Percentiles rank a stretch among this genome's conserved stretches.
These are phyloP conservation scores for Champsocephalus esox DNA, from an alignment of 2,797 vertebrate genomes.

Conservation along the genomic window DNA sequence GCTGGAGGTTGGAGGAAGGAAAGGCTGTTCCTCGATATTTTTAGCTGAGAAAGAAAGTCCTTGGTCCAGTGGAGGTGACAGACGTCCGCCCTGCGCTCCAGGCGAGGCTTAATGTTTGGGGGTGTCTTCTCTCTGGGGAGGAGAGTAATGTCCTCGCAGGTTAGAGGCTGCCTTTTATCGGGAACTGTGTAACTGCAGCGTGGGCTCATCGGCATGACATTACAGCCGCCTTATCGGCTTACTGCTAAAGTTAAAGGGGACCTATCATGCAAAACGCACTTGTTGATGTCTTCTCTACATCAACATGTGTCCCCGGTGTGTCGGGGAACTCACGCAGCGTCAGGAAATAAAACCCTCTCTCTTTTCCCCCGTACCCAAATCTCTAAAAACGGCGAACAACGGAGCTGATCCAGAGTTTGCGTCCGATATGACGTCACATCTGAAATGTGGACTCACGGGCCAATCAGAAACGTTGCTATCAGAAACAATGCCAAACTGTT, in stretches of 20 bases:
- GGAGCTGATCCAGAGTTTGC: too few relatives aligned
- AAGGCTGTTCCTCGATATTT: constrained; percentile 48
- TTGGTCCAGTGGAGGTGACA: constrained; percentile 53
- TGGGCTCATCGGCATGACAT: constrained; percentile 71
- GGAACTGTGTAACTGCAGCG: constrained; percentile 70
- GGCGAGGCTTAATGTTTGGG: constrained; percentile 70
- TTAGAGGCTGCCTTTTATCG: constrained; percentile 74
- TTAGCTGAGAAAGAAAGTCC: constrained; percentile 46
- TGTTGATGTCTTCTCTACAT: too few relatives aligned
- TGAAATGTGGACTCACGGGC: too few relatives aligned
- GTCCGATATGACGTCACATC: too few relatives aligned
- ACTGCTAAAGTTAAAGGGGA: constrained; percentile 19
- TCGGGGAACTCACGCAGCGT: too few relatives aligned
- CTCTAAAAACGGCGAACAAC: too few relatives aligned
- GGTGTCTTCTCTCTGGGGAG: constrained; percentile 60
- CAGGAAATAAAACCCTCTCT: too few relatives aligned
- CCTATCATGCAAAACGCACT: too few relatives aligned
- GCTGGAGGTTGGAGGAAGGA: constrained; percentile 36
- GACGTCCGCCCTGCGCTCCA: constrained; percentile 56
- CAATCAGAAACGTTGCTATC: too few relatives aligned
- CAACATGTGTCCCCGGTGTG: too few relatives aligned
- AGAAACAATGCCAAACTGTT: too few relatives aligned
- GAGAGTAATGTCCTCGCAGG: constrained; percentile 71
- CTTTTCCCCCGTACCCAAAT: too few relatives aligned
- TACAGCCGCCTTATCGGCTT: constrained; percentile 66